Conservation (phyloP, 2,888 invertebrate species). For the Drosophila tripunctata region DNA sequence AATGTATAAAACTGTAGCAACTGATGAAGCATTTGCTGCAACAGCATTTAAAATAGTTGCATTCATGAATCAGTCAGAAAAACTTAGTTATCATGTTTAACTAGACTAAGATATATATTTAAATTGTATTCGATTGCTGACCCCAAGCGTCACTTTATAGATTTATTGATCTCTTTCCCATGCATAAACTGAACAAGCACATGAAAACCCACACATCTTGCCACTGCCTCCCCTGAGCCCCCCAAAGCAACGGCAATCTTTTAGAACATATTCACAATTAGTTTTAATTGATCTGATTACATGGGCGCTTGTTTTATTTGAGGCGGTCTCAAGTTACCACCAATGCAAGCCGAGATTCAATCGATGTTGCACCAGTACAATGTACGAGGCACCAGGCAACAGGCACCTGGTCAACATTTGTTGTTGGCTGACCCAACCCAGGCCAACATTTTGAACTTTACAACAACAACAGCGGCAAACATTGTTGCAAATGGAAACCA, state of each 20-base stretch:
- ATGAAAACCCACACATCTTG: neutral
- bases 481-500: conserved; percentile 56
- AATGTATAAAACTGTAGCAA: too few species aligned
- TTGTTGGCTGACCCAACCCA: conserved; percentile 68
- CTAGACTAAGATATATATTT: neutral
- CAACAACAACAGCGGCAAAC: conserved; percentile 31
- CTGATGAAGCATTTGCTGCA: too few species aligned
- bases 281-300: conserved; percentile 74
- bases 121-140: neutral
- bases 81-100: too few species aligned
- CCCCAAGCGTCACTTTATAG: neutral
- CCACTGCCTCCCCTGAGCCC: neutral
- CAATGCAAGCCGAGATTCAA: conserved; percentile 54
- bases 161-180: conserved; percentile 3
- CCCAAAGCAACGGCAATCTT: neutral
- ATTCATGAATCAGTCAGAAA: too few species aligned
- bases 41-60: too few species aligned
- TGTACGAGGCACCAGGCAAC: conserved; percentile 37
- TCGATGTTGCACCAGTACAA: conserved; percentile 51
- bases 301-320: conserved; percentile 28
- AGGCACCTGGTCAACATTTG: conserved; percentile 69
- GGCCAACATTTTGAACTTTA: conserved; percentile 62
- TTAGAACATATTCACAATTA: conserved; percentile 52
- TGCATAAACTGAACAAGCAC: neutral
- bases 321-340: conserved; percentile 52